phyloP scores from a whole-genome alignment of 2,797 vertebrate genomes.

The Smutsia gigantea region DNA sequence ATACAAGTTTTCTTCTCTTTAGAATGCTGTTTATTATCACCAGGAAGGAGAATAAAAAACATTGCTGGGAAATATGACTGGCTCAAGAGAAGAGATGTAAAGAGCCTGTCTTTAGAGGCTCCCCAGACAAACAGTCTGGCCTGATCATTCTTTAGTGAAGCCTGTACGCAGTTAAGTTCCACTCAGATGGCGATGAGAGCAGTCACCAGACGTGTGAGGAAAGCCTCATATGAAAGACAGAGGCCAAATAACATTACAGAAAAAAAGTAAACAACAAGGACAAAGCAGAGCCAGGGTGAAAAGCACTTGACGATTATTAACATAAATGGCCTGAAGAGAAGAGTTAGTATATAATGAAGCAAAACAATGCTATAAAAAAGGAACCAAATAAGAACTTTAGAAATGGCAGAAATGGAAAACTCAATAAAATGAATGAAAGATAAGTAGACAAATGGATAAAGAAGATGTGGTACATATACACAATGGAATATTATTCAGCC shows the following conservation, averaged over 20 bases:
- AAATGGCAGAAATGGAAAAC: constrained; percentile 43
- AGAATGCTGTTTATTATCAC: neutral
- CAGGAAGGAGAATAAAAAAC: neutral
- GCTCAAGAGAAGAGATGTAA: neutral
- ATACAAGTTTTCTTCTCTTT: neutral
- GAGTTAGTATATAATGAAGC: neutral
- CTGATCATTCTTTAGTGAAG: neutral
- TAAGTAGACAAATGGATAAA: too few species aligned
- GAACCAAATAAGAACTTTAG: neutral
- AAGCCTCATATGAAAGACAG: neutral
- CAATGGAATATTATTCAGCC: too few species aligned
- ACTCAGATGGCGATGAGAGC: neutral
- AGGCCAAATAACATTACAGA: neutral
- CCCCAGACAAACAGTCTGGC: neutral
- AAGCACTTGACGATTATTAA: neutral
- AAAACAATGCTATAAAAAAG: neutral
- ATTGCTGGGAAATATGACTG: neutral
- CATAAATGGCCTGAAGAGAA: neutral
- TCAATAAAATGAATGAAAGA: neutral
- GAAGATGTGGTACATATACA: too few species aligned
- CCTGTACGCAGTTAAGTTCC: neutral
- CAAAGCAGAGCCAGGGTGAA: neutral
- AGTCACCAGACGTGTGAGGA: neutral
- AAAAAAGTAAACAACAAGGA: neutral
- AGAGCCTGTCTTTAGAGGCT: neutral